phyloP scores from a whole-genome alignment of 1,140 invertebrate species.

The Gryon sp. region DNA sequence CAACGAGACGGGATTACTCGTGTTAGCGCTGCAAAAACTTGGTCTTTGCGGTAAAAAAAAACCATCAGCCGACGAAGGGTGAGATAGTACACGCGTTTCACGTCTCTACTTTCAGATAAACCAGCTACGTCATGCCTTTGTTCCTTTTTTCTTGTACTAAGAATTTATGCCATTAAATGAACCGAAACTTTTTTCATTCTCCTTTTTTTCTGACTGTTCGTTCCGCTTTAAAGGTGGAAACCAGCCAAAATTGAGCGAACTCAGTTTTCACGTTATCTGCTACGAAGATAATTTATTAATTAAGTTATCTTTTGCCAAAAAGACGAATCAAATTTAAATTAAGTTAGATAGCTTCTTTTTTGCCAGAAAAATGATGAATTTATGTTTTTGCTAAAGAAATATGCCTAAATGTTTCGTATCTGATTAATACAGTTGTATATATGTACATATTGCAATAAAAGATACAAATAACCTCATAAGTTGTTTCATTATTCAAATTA shows the following conservation, averaged over 20 bases:
- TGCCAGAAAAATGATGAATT: too few species aligned
- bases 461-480: too few species aligned
- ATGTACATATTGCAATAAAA: too few species aligned
- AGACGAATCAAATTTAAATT: not conserved
- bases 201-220: constrained; percentile 14
- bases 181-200: constrained; percentile 26
- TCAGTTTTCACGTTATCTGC: constrained; percentile 23
- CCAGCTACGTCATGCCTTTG: constrained; percentile 51
- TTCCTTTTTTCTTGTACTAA: constrained; percentile 51
- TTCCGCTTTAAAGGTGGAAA: constrained; percentile 24
- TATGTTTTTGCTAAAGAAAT: too few species aligned
- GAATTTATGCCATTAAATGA: constrained; percentile 57
- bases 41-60: constrained; percentile 41
- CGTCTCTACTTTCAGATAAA: constrained; percentile 62
- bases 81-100: constrained; percentile 63
- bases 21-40: constrained; percentile 56
- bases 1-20: constrained; percentile 60
- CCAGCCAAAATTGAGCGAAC: constrained; percentile 34
- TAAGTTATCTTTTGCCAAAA: constrained; percentile 7
- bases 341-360: too few species aligned
- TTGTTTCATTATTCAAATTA: too few species aligned
- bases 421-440: too few species aligned
- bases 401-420: too few species aligned
- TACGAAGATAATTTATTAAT: constrained; percentile 25
- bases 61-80: constrained; percentile 50